Evolutionary conservation across 1,140 invertebrate species (phyloP).

Genomic region (Notospermus geniculatus): DNA sequence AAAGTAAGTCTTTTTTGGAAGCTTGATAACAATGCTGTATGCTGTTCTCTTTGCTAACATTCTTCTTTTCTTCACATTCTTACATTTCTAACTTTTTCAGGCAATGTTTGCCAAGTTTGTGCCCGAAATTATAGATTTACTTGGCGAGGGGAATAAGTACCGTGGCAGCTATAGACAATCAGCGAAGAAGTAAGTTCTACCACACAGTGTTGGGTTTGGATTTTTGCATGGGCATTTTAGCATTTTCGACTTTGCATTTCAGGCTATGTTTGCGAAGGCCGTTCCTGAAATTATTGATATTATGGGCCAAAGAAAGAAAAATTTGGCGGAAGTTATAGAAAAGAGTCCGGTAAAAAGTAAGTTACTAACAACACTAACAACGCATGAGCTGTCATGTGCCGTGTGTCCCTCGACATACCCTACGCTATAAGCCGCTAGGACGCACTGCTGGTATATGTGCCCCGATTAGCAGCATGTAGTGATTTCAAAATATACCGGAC

Average conservation of each 20-base stretch:
- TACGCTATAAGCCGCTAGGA: no score
- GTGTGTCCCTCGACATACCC: no score
- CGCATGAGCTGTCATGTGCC: no score
- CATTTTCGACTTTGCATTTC: constrained; percentile 9
- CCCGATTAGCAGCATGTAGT: no score
- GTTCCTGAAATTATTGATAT: constrained; percentile 99
- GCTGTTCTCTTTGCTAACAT: no score
- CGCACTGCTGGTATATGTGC: no score
- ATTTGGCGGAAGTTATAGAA: constrained; percentile 99
- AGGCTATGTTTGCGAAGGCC: constrained; percentile 93
- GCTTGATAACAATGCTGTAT: no score
- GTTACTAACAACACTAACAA: constrained; percentile 8
- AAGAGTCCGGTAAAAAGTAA: constrained; percentile 97
- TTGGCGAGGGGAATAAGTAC: constrained; percentile 98
- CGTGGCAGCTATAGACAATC: constrained; percentile 98
- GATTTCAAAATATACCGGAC: no score
- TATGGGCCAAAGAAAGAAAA: constrained; percentile 98
- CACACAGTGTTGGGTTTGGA: neutral
- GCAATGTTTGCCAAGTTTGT: constrained; percentile 97
- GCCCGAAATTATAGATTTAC: constrained; percentile 99
- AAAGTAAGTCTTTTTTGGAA: constrained; percentile 70
- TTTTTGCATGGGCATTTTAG: neutral
- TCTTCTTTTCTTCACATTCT: no score
- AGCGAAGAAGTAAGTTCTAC: constrained; percentile 82
- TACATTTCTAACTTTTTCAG: constrained; percentile 25